Evolutionary conservation across 1,140 invertebrate species (phyloP).

Genomic region (Zaprionus nigranus): DNA sequence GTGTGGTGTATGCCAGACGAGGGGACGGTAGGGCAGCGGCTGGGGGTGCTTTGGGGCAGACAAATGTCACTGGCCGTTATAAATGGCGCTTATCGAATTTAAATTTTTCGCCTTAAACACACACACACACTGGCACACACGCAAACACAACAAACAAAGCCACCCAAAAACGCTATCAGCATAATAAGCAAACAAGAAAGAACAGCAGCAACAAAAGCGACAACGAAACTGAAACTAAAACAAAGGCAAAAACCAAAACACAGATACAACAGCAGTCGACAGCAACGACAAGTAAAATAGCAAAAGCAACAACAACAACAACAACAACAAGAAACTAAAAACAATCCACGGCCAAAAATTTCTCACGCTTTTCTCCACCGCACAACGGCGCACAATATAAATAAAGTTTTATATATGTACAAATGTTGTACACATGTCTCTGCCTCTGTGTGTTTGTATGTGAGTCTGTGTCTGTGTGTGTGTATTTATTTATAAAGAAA

Average conservation of each 20-base stretch:
- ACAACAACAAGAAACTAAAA: slow-evolving; percentile 49
- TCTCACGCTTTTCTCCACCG: slow-evolving; percentile 76
- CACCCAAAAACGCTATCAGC: slow-evolving; percentile 71
- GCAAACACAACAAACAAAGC: slow-evolving; percentile 43
- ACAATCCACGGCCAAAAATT: slow-evolving; percentile 79
- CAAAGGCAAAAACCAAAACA: slow-evolving; percentile 58
- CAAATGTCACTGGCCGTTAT: slow-evolving; percentile 53
- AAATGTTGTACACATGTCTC: slow-evolving; percentile 36
- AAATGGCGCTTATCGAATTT: slow-evolving; percentile 74
- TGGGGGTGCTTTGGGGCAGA: slow-evolving; percentile 11
- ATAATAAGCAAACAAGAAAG: slow-evolving; percentile 65
- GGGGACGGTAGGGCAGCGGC: not conserved
- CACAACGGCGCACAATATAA: slow-evolving; percentile 38
- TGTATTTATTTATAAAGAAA: slow-evolving; percentile 11
- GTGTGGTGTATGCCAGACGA: no score
- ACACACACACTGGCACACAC: slow-evolving; percentile 7
- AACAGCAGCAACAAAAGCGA: slow-evolving; percentile 52
- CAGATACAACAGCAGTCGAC: slow-evolving; percentile 53
- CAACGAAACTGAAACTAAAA: slow-evolving; percentile 56
- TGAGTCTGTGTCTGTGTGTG: not conserved
- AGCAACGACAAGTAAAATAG: slow-evolving; percentile 55
- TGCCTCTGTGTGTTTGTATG: slow-evolving; percentile 17
- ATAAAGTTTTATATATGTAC: slow-evolving; percentile 15
- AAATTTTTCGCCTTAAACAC: slow-evolving; percentile 65
- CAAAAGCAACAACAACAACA: slow-evolving; percentile 29